Conservation (phyloP, 2,113 vertebrate species). For the Thamnophis sirtalis region DNA sequence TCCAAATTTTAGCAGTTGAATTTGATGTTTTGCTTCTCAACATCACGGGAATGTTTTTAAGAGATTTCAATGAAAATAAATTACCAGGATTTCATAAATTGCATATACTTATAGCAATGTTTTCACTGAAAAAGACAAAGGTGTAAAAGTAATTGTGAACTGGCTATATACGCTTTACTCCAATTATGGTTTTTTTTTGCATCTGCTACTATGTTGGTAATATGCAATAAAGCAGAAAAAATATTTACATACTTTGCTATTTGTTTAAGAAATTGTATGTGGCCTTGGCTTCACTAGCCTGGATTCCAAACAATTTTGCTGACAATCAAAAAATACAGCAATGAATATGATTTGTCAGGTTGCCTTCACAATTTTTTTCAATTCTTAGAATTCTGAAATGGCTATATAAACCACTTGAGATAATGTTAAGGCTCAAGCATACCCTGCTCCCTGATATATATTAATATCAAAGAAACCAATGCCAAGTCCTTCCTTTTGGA, state of each 20-base stretch:
- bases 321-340: conserved; percentile 2
- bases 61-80: background rate
- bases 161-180: background rate
- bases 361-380: conserved; percentile 8
- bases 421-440: conserved; percentile 6
- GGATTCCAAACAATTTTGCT: conserved; percentile 2
- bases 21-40: background rate
- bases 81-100: background rate
- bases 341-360: conserved; percentile 13
- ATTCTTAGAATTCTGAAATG: conserved; percentile 7
- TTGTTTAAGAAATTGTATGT: conserved; percentile 3
- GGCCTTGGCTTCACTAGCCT: background rate
- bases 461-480: background rate
- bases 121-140: background rate
- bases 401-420: conserved; percentile 12
- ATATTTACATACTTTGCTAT: background rate
- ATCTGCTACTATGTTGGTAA: background rate
- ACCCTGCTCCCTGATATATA: background rate
- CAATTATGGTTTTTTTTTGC: background rate
- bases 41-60: background rate
- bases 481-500: background rate
- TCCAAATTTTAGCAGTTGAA: background rate
- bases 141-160: background rate
- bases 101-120: background rate
- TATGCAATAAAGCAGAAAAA: background rate